Evolutionary conservation across 2,888 invertebrate species (phyloP).

Genomic region (Drosophila limbata): DNA sequence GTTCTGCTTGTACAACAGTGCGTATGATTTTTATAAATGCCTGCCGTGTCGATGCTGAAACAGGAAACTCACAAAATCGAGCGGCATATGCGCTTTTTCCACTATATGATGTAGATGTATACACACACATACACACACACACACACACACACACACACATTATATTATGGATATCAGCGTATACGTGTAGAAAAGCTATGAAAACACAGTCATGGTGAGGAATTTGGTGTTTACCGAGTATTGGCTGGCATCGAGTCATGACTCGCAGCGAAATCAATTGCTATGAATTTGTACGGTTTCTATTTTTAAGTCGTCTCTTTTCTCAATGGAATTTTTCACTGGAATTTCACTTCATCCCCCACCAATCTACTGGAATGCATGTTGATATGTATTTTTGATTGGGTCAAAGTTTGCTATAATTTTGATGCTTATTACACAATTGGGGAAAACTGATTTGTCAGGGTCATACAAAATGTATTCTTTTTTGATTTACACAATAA

Average conservation of each 20-base stretch:
- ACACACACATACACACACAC: not conserved
- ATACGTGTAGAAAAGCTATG: conserved; percentile 14
- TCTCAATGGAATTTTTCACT: conserved; percentile 40
- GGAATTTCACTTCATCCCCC: conserved; percentile 16
- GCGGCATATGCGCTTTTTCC: conserved; percentile 66
- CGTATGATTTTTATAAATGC: conserved; percentile 80
- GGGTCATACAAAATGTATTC: conserved; percentile 68
- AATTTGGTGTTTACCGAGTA: conserved; percentile 15
- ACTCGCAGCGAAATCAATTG: conserved; percentile 70
- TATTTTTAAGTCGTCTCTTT: conserved; percentile 58
- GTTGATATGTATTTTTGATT: conserved; percentile 46
- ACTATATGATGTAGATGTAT: conserved; percentile 26
- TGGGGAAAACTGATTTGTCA: conserved; percentile 75
- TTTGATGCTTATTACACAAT: conserved; percentile 69
- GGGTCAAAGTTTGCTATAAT: conserved; percentile 31
- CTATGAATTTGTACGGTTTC: conserved; percentile 73
- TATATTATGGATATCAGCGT: conserved; percentile 8
- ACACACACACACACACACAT: not conserved
- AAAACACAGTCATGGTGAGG: conserved; percentile 20
- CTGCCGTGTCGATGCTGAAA: conserved; percentile 74
- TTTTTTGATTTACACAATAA: conserved; percentile 56
- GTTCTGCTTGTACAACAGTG: conserved; percentile 75
- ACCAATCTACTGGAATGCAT: conserved; percentile 6
- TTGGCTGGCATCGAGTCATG: conserved; percentile 47
- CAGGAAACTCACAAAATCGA: conserved; percentile 72